These are phyloP conservation scores for Lithophane semibrunnea DNA, from an alignment of 2,888 invertebrate species.

Conservation along the genomic window DNA sequence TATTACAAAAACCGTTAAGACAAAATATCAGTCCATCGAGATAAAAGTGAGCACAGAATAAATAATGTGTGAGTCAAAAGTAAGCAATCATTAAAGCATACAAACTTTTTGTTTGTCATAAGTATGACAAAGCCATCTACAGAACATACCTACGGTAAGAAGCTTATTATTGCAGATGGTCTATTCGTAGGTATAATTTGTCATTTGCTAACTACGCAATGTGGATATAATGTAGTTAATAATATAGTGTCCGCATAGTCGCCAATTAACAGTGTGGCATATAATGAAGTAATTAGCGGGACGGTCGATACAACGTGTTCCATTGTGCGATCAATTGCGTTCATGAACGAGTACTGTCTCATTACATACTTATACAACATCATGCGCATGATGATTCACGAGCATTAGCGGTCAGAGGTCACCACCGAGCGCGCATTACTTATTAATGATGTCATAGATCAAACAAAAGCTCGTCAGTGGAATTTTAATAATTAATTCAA, in stretches of 20 bases:
- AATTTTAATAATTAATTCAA: constrained; percentile 24
- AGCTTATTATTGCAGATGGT: neutral
- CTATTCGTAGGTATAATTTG: constrained; percentile 11
- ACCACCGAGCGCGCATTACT: constrained; percentile 21
- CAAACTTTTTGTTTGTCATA: neutral
- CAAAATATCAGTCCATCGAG: neutral
- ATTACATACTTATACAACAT: constrained; percentile 56
- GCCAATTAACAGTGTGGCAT: constrained; percentile 58
- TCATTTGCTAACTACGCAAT: constrained; percentile 19
- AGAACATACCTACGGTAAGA: neutral
- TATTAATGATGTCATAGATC: constrained; percentile 45
- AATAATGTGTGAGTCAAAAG: constrained; percentile 8
- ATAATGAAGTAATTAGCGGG: constrained; percentile 67
- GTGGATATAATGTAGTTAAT: constrained; percentile 30
- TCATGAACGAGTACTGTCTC: constrained; percentile 54
- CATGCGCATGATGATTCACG: constrained; percentile 43
- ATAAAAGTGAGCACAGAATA: constrained; percentile 17
- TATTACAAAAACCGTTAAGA: neutral
- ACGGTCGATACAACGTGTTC: constrained; percentile 54
- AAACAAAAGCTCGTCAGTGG: constrained; percentile 34
- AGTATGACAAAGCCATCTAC: neutral
- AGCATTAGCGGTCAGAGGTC: constrained; percentile 52
- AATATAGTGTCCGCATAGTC: constrained; percentile 40
- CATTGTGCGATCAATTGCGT: constrained; percentile 54
- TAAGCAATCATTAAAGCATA: constrained; percentile 6